These are phyloP conservation scores for Phyllostomus hastatus DNA, from an alignment of 2,113 vertebrate species.

Conservation along the genomic window DNA sequence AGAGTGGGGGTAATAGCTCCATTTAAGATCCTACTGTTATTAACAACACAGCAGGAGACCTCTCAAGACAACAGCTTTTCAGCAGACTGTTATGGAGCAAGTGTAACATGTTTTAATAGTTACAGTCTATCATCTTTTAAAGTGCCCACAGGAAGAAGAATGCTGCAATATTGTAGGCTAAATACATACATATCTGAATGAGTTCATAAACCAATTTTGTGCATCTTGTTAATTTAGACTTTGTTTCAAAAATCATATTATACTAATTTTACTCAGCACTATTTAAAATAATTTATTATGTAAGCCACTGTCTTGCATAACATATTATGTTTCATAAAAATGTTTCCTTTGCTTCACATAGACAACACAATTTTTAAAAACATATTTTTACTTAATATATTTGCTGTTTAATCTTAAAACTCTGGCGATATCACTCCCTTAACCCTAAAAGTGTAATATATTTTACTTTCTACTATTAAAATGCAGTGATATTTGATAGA, in stretches of 20 bases:
- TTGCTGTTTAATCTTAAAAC: background rate
- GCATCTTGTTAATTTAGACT: background rate
- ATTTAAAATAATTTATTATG: background rate
- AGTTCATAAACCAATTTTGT: background rate
- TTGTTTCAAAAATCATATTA: background rate
- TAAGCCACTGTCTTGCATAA: background rate
- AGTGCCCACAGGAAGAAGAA: background rate
- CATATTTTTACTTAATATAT: background rate
- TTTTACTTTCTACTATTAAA: background rate
- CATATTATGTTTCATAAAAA: background rate
- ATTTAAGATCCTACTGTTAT: conserved; percentile 43
- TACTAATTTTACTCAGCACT: background rate
- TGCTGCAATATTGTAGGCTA: background rate
- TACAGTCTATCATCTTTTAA: background rate
- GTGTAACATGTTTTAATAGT: background rate
- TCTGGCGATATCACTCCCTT: background rate
- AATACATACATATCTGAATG: background rate
- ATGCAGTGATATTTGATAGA: background rate
- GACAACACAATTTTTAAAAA: background rate
- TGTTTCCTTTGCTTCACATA: background rate
- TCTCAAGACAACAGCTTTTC: conserved; percentile 39
- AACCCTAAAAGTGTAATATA: background rate
- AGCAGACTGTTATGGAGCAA: background rate
- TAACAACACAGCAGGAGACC: conserved; percentile 50
- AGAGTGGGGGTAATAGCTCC: conserved; percentile 42